Evolutionary conservation across 2,113 vertebrate genomes (phyloP).

Genomic region (Lutjanus erythropterus): DNA sequence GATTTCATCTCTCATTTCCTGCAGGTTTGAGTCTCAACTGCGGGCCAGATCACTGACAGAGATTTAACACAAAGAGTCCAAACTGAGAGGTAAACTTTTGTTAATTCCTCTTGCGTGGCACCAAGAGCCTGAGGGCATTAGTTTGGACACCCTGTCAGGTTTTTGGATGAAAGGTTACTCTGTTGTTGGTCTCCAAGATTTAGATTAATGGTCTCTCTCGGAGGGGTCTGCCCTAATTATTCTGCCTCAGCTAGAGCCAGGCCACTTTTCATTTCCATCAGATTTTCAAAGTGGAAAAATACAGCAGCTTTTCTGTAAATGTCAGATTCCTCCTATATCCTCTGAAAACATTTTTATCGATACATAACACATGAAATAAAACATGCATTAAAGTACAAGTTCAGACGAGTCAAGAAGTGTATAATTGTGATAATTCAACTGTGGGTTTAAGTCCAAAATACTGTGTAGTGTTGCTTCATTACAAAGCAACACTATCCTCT

Average conservation of each 20-base stretch:
- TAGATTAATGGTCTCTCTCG: slow-evolving; percentile 43
- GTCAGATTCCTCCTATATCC: not conserved
- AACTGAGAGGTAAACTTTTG: slow-evolving; percentile 25
- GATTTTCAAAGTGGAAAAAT: slow-evolving; percentile 21
- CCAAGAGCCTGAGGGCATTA: not conserved
- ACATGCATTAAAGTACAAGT: not conserved
- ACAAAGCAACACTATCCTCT: too few relatives aligned
- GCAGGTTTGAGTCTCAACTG: not conserved
- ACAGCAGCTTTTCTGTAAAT: not conserved
- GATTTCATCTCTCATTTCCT: not conserved
- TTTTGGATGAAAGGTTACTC: slow-evolving; percentile 51
- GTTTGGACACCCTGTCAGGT: slow-evolving; percentile 26
- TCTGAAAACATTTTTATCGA: not conserved
- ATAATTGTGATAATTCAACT: too few relatives aligned
- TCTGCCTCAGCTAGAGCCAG: slow-evolving; percentile 16
- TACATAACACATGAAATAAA: not conserved
- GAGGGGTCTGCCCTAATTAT: slow-evolving; percentile 34
- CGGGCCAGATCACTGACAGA: not conserved
- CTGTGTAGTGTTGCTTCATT: too few relatives aligned
- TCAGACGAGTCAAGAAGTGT: not conserved
- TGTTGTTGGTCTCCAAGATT: slow-evolving; percentile 34
- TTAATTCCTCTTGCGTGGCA: slow-evolving; percentile 10
- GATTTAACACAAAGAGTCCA: not conserved
- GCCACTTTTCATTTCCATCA: not conserved
- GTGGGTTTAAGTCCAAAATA: too few relatives aligned